These are phyloP conservation scores for Corythornis vintsioides DNA, from an alignment of 2,113 vertebrate species.

Conservation along the genomic window DNA sequence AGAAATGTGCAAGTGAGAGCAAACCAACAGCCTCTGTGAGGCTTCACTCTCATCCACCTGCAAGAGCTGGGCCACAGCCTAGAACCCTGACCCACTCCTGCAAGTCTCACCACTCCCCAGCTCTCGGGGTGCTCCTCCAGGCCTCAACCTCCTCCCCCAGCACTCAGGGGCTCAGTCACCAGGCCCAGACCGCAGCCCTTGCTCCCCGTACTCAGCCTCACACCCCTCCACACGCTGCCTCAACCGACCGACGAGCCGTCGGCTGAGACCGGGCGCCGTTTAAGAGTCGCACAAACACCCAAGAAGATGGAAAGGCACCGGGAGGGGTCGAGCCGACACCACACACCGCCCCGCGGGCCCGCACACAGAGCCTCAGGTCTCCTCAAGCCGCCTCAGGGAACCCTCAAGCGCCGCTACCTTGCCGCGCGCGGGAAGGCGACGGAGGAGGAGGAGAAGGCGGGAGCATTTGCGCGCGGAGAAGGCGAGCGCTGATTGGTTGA, in stretches of 20 bases:
- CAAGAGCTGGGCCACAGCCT: rapidly evolving
- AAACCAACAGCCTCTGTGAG: rapidly evolving
- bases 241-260: rapidly evolving
- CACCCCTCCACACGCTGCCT: rapidly evolving
- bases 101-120: rapidly evolving
- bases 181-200: not conserved
- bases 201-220: no score
- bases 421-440: not conserved
- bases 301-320: no score
- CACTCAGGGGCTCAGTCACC: rapidly evolving
- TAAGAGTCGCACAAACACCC: not conserved
- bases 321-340: not conserved
- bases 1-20: rapidly evolving
- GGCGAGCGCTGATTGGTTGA: not conserved
- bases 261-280: not conserved
- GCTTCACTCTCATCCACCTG: rapidly evolving
- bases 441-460: no score
- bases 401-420: not conserved
- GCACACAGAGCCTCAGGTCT: not conserved
- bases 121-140: rapidly evolving
- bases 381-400: not conserved
- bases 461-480: not conserved
- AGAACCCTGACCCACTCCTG: rapidly evolving
- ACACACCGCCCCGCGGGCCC: not conserved
- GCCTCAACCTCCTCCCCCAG: no score